Percentiles rank a stretch among this genome's conserved stretches.
Conservation (phyloP, 1,140 invertebrate species). For the Lerema accius region DNA sequence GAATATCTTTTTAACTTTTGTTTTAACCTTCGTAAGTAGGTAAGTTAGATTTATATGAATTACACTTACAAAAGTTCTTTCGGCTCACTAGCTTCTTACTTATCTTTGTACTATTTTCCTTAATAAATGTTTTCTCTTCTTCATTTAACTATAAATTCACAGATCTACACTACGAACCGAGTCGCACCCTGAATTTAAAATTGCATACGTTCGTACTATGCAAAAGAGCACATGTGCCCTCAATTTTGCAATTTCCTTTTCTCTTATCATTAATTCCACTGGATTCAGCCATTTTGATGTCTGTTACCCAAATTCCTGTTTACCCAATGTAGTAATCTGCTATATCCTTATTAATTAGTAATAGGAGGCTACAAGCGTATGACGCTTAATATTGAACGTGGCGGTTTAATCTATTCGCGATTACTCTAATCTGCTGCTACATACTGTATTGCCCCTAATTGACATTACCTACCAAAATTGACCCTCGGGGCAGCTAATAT, state of each 20-base stretch:
- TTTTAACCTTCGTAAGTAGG: no score
- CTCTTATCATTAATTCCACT: conserved; percentile 1
- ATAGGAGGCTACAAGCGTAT: not conserved
- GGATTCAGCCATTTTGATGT: not conserved
- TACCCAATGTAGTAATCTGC: not conserved
- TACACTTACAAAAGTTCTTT: conserved; percentile 11
- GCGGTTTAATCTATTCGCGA: not conserved
- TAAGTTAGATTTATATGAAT: no score
- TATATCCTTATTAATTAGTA: conserved; percentile 7
- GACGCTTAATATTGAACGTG: conserved; percentile 8
- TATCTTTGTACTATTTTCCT: not conserved
- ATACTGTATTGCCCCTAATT: conserved; percentile 15
- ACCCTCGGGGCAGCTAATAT: conserved; percentile 2
- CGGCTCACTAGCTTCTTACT: not conserved
- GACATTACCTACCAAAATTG: conserved; percentile 23
- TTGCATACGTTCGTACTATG: conserved; percentile 4
- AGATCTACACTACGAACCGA: conserved; percentile 9
- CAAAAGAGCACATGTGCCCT: conserved; percentile 11
- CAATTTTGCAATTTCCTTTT: not conserved
- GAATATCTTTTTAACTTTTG: no score
- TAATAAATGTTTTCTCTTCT: not conserved
- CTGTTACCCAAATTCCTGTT: not conserved
- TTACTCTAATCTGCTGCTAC: conserved; percentile 3
- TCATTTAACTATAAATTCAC: conserved; percentile 13
- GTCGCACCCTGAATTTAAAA: conserved; percentile 13